A percentile compares a stretch with the other conserved stretches of the same genome.
Evolutionary conservation across 2,113 vertebrate species (phyloP).

Genomic region (Peromyscus maniculatus): DNA sequence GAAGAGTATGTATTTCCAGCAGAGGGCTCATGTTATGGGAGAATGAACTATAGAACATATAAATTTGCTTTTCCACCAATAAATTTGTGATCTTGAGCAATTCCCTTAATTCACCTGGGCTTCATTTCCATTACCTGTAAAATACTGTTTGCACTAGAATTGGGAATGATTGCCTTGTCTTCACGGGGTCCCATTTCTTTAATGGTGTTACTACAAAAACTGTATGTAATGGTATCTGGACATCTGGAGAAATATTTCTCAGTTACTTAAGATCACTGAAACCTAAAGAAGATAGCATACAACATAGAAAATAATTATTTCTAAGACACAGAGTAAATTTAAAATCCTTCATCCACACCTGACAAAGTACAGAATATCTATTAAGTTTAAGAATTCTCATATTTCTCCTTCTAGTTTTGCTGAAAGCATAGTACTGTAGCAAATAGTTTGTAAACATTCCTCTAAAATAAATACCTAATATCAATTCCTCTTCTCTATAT

Average conservation of each 20-base stretch:
- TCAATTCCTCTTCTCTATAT: neutral
- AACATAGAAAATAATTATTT: neutral
- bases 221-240: neutral
- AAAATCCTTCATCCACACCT: neutral
- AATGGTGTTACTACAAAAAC: neutral
- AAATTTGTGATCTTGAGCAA: neutral
- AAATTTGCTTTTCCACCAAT: neutral
- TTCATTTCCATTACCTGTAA: slow-evolving; percentile 44
- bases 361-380: neutral
- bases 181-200: neutral
- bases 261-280: slow-evolving; percentile 17
- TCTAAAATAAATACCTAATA: neutral
- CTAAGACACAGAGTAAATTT: neutral
- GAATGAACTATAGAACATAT: neutral
- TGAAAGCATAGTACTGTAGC: neutral
- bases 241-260: neutral
- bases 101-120: neutral
- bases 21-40: neutral
- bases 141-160: neutral
- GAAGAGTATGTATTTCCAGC: neutral
- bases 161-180: neutral
- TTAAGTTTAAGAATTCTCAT: neutral
- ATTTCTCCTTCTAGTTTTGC: neutral
- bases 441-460: neutral
- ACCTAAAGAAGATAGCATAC: neutral